Conservation (phyloP, 2,888 invertebrate genomes). For the Leptopterna dolabrata region DNA sequence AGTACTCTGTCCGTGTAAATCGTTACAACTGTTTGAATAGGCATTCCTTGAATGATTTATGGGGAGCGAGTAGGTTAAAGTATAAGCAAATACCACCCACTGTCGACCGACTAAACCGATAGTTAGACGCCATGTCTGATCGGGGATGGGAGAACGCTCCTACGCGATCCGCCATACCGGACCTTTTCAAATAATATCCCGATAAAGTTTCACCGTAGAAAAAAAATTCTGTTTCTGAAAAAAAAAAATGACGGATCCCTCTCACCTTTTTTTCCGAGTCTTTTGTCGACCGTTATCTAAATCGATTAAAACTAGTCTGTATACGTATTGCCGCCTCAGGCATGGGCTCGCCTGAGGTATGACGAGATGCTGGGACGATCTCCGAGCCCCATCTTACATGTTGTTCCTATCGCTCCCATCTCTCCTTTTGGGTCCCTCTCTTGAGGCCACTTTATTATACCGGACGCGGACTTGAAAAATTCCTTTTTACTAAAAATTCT, state of each 20-base stretch:
- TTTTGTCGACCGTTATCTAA: conserved; percentile 38
- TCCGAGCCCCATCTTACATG: conserved; percentile 32
- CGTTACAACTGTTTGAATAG: background rate
- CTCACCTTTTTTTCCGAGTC: conserved; percentile 8
- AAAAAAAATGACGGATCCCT: background rate
- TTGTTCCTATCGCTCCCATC: conserved; percentile 35
- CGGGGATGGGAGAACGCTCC: background rate
- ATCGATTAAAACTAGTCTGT: conserved; percentile 39
- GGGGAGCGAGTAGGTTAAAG: background rate
- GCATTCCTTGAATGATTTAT: background rate
- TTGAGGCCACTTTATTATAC: conserved; percentile 5
- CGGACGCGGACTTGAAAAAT: conserved; percentile 24
- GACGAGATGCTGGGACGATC: conserved; percentile 1
- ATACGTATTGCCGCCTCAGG: conserved; percentile 32
- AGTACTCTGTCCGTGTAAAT: too few species aligned
- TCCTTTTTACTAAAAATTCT: conserved; percentile 35
- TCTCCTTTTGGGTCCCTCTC: conserved; percentile 4
- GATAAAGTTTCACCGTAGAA: background rate
- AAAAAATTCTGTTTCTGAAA: background rate
- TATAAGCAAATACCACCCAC: conserved; percentile 3
- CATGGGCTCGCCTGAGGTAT: conserved; percentile 19
- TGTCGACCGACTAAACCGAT: background rate
- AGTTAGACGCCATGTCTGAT: conserved; percentile 9
- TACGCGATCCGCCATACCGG: conserved; percentile 7
- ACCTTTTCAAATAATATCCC: conserved; percentile 7